Conservation (phyloP, 2,888 invertebrate species). For the Cecidostiba fungosa region DNA sequence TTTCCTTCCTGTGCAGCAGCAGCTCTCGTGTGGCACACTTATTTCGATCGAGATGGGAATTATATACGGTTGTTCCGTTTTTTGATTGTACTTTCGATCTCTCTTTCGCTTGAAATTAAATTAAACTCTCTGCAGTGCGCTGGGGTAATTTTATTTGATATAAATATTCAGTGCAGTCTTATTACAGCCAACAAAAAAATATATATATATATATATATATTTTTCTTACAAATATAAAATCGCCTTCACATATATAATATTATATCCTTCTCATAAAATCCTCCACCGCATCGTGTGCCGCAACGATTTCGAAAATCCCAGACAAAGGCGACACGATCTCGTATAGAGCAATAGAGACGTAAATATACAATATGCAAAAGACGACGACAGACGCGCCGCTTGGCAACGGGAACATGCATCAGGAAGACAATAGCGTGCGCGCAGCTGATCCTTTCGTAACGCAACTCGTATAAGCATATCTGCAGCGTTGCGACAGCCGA, state of each 20-base stretch:
- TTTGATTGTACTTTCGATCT: background rate
- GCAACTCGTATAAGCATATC: background rate
- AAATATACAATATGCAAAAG: slow-evolving; percentile 2
- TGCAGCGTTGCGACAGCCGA: background rate
- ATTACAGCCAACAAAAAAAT: no score
- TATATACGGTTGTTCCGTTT: background rate
- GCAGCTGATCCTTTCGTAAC: slow-evolving; percentile 7
- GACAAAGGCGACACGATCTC: slow-evolving; percentile 8
- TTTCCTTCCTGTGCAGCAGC: background rate
- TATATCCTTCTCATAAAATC: background rate
- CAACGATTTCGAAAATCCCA: background rate
- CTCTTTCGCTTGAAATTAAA: background rate
- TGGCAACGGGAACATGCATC: background rate
- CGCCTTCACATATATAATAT: no score
- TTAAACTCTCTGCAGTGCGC: background rate
- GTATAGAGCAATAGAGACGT: background rate
- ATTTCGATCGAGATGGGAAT: background rate
- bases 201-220: no score
- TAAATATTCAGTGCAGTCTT: no score
- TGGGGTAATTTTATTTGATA: no score
- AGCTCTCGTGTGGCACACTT: background rate
- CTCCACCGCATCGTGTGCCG: background rate
- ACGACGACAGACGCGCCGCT: background rate
- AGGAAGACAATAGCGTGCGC: slow-evolving; percentile 1
- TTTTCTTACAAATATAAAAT: background rate